Percentiles rank a stretch among this genome's conserved stretches.
These are phyloP conservation scores for Carassius gibelio DNA, from an alignment of 2,113 vertebrate species.

Conservation along the genomic window DNA sequence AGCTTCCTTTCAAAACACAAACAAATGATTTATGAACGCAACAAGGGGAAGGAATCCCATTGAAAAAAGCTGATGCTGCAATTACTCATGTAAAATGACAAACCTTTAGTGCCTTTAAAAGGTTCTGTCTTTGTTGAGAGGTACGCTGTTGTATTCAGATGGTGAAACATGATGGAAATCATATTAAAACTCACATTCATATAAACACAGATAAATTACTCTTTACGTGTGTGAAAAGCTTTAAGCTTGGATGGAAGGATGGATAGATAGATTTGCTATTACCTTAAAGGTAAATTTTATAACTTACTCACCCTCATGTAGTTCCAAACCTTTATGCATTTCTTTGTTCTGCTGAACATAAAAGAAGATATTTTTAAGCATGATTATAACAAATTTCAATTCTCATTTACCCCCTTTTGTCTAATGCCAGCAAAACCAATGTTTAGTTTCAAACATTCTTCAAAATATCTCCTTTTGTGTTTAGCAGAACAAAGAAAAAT, in stretches of 20 bases:
- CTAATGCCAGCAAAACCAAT: no score
- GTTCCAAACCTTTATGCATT: no score
- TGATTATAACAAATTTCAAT: no score
- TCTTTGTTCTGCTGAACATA: no score
- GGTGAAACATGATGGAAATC: not conserved
- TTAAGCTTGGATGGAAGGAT: not conserved
- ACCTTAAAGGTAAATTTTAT: no score
- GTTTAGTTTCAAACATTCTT: not conserved
- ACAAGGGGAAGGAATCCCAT: constrained; percentile 13
- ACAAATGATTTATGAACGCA: constrained; percentile 35
- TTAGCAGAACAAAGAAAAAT: not conserved
- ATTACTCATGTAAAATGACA: constrained; percentile 9
- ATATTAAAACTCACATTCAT: not conserved
- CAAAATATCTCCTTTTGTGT: not conserved
- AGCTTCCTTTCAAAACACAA: constrained; percentile 3
- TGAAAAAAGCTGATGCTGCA: not conserved
- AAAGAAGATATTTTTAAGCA: no score
- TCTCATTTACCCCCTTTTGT: no score
- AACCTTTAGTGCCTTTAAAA: constrained; percentile 16
- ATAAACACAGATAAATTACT: not conserved
- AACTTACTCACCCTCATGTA: no score
- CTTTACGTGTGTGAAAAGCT: not conserved
- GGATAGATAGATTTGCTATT: not conserved
- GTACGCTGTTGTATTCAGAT: not conserved
- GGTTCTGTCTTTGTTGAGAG: not conserved